phyloP scores from a whole-genome alignment of 2,113 vertebrate species.

The Poeciliopsis prolifica region DNA sequence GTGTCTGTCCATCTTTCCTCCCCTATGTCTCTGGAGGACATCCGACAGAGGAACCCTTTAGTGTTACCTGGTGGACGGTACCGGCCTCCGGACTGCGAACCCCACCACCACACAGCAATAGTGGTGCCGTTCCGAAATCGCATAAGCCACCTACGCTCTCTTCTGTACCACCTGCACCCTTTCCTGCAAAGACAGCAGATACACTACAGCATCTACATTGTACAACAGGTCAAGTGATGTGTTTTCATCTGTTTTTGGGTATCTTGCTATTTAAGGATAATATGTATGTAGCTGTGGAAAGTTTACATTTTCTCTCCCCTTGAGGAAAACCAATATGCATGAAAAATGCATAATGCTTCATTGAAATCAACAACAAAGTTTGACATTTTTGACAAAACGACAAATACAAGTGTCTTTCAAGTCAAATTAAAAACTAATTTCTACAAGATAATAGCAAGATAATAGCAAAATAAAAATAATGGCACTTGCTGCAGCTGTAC shows the following conservation, averaged over 20 bases:
- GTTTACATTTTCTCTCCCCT: too few relatives aligned
- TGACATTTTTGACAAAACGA: too few relatives aligned
- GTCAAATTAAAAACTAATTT: too few relatives aligned
- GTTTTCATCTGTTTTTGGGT: neutral
- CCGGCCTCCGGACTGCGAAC: conserved; percentile 84
- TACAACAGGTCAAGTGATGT: conserved; percentile 87
- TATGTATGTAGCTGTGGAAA: neutral
- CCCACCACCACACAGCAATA: conserved; percentile 88
- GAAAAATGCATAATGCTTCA: neutral
- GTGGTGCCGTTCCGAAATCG: conserved; percentile 94
- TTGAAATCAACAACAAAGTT: too few relatives aligned
- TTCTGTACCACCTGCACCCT: conserved; percentile 96
- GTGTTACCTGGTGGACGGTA: conserved; percentile 87
- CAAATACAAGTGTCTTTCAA: too few relatives aligned
- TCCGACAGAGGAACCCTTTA: conserved; percentile 85
- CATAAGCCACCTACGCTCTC: conserved; percentile 87
- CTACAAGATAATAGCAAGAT: too few relatives aligned
- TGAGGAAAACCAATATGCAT: neutral
- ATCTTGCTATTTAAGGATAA: neutral
- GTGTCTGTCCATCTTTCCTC: conserved; percentile 86
- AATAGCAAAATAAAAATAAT: too few relatives aligned
- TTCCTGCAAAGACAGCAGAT: conserved; percentile 96
- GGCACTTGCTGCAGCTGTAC: too few relatives aligned
- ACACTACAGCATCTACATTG: conserved; percentile 93
- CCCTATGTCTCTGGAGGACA: conserved; percentile 84